Base-by-base conservation (phyloP, 2,797 vertebrate genomes). In the Protonibea diacanthus region DNA sequence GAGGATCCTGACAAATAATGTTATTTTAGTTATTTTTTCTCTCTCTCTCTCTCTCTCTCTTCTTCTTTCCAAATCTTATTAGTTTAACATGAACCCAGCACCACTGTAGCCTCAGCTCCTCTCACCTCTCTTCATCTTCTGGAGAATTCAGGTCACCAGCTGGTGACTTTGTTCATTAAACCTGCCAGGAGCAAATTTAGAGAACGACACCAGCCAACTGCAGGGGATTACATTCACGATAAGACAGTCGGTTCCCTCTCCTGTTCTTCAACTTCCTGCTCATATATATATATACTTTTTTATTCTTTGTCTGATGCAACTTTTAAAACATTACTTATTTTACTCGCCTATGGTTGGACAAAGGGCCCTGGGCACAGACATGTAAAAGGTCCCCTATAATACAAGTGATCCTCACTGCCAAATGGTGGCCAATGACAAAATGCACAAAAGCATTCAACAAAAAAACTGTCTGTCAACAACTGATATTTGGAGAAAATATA, bases 141-240 rank as follows among this genome's bases (percentile, higher is more conserved):
- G 61, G 13, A 27, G 69, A 48, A 33, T 66, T 66, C 18, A 63
- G 55, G 62, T 60, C 69, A 66, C n/a, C 27, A 66, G 45, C 23
- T 27, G 13, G 23, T 3, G 23, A 58, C 60, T 74, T 58, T 55
- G 47, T 55, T 66, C 76, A 25, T 15, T 21, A 8, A 59, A 59
- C 9, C 76, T 60, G 62, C 55, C 49, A 18, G 56, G 27, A 72
- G 68, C 47, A 53, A 58, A 65, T 33, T 77, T 38, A 52, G 45
- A 58, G 25, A 40, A 15, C 8, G 45, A 17, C 55, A 29, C 52
- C 47, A 42, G 51, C 52, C 5, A 10, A 71, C 59, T 64, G 45
- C 59, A 51, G 68, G 45, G 18, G 52, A 57, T 57, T 70, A 64
- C 62, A 27, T 27, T 27, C 0, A 9, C 56, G n/a, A 48, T 33